Percentiles rank a stretch among this genome's conserved stretches.
Evolutionary conservation across 2,797 vertebrate genomes (phyloP).

Genomic region (Cynopterus sphinx): DNA sequence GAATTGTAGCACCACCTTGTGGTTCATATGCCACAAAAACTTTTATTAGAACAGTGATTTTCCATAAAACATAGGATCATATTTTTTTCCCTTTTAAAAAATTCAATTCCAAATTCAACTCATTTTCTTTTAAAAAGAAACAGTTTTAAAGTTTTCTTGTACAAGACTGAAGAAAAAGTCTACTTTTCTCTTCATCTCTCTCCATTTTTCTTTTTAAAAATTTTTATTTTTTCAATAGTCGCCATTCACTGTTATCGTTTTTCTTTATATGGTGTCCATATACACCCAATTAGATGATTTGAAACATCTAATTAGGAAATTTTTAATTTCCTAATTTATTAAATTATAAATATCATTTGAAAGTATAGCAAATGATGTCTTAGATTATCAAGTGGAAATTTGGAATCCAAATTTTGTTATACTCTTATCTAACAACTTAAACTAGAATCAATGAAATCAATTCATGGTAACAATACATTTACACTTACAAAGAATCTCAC

Average conservation of each 20-base stretch:
- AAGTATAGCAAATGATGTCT: constrained; percentile 17
- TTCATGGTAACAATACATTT: not conserved
- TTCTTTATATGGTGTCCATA: not conserved
- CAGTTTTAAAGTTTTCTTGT: constrained; percentile 10
- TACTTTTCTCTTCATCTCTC: not conserved
- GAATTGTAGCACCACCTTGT: constrained; percentile 83
- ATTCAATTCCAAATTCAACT: not conserved
- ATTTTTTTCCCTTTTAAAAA: constrained; percentile 43
- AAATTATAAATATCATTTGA: not conserved
- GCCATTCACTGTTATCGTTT: not conserved
- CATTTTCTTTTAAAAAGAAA: not conserved
- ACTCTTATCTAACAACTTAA: not conserved
- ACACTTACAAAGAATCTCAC: not conserved
- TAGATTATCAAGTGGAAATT: constrained; percentile 17
- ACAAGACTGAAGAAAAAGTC: not conserved
- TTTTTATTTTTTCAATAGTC: not conserved
- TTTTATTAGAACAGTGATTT: not conserved
- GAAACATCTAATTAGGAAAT: not conserved
- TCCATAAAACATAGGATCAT: not conserved
- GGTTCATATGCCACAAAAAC: constrained; percentile 22
- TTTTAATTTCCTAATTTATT: not conserved
- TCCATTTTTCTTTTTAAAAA: not conserved
- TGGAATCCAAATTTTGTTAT: not conserved
- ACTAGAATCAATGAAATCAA: not conserved
- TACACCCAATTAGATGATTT: not conserved